These are phyloP conservation scores for Timandra comae DNA, from an alignment of 2,888 invertebrate species.

Conservation along the genomic window DNA sequence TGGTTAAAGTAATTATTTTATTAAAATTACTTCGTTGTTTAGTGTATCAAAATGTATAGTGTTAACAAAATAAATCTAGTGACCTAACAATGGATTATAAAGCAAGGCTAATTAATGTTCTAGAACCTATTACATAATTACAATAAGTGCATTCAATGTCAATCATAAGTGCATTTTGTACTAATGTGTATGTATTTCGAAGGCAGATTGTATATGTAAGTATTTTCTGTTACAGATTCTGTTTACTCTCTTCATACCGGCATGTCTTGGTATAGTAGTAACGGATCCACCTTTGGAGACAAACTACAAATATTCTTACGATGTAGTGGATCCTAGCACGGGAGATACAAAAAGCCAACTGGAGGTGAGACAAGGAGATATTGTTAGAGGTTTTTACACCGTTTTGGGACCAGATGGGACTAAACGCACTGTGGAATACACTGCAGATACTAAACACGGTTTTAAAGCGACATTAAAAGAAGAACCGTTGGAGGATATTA, in stretches of 20 bases:
- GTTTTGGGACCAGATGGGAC: constrained; percentile 65
- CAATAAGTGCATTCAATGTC: too few species aligned
- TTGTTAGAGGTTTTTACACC: constrained; percentile 59
- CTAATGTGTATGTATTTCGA: too few species aligned
- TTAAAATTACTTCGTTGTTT: neutral
- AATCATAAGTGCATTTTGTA: too few species aligned
- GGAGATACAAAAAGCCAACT: constrained; percentile 65
- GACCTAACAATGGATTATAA: too few species aligned
- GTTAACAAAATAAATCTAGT: too few species aligned
- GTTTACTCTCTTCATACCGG: constrained; percentile 31
- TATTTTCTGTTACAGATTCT: constrained; percentile 11
- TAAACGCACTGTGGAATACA: constrained; percentile 63
- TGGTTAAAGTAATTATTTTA: constrained; percentile 36
- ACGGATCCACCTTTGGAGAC: constrained; percentile 49
- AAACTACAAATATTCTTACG: constrained; percentile 66
- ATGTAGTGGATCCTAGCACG: constrained; percentile 71
- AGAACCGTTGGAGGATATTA: constrained; percentile 39
- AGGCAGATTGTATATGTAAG: neutral
- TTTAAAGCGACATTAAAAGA: constrained; percentile 71
- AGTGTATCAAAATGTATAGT: neutral
- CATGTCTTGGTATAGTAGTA: constrained; percentile 49
- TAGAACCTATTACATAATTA: too few species aligned
- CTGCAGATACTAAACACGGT: constrained; percentile 68
- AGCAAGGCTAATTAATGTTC: too few species aligned
- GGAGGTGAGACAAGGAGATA: constrained; percentile 54